Evolutionary conservation across 1,140 invertebrate species (phyloP), one percentile per base, ranked within the genome.

Genomic region (Rhyzopertha dominica): DNA sequence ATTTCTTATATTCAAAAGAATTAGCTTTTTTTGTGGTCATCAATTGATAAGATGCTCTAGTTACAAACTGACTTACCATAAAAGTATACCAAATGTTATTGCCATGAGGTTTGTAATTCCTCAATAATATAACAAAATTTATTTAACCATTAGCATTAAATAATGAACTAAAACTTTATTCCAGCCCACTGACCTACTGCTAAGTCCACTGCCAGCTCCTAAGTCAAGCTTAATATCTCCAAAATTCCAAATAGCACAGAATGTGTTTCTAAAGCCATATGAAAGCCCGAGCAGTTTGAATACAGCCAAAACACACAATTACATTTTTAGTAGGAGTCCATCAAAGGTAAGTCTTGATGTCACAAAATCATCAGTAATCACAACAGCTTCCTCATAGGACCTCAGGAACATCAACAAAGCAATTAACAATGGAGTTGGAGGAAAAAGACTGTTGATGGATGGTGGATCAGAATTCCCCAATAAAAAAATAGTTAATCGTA

Each of bases 261-360:
- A 87, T 75, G 67, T 81, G 80, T 40, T 77, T 80, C 32, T 80
- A 75, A 4, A 68, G 82, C 41, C 74, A 71, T 53, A 70, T 64
- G 14, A 74, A 74, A 53, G 62, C 58, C 47, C 63, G 20, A 44
- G 61, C 52, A 40, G 56, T 54, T 38, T 58, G 55, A 26, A 71
- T 66, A 43, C 73, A 75, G 72, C 76, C 13, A 75, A 79, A 36
- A 79, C 80, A 47, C 71, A 90, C 49, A 83, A 81, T 31, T 97
- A 94, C 69, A 82, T 81, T 50, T 92, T 97, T 65, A 88, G 83
- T 65, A 77, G 82, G 41, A 95, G 91, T 71, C 90, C 92, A 10
- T 86, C 88, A 43, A 91, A 92, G 79, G 88, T 91, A 73, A 63
- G 58, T 59, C 24, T 26, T 8, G n/a, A 24, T 36, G 14, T 20